Evolutionary conservation across 2,113 vertebrate species (phyloP).

Genomic region (Albula goreensis): DNA sequence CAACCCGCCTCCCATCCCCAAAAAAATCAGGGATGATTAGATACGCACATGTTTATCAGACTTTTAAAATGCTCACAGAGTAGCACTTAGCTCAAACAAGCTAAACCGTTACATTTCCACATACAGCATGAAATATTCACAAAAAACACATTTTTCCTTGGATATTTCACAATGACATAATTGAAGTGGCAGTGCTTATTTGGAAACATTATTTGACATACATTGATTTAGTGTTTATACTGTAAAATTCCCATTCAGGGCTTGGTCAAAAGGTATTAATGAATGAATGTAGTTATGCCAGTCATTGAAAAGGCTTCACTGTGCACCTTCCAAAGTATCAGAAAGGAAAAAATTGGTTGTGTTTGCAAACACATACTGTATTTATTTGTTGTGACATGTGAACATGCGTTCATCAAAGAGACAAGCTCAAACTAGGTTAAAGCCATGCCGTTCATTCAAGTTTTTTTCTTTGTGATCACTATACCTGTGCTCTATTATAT

Average conservation of each 20-base stretch:
- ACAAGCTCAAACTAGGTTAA: background rate
- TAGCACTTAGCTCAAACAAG: background rate
- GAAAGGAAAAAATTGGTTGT: no score
- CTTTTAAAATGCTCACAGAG: background rate
- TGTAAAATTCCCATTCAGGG: no score
- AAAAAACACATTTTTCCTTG: background rate
- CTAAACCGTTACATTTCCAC: background rate
- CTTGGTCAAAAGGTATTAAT: no score
- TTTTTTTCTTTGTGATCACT: background rate
- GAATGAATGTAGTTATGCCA: background rate
- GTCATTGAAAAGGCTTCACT: background rate
- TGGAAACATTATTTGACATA: background rate
- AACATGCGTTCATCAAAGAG: background rate
- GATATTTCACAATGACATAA: background rate
- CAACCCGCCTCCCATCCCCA: background rate
- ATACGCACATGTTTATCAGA: background rate
- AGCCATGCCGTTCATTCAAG: background rate
- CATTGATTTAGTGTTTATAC: no score
- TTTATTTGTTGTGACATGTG: background rate
- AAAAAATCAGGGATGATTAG: background rate
- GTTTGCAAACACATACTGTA: background rate
- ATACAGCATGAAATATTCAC: background rate
- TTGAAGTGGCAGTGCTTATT: background rate
- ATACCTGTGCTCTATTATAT: conserved; percentile 7
- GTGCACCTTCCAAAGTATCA: no score